Conservation (phyloP, 2,888 invertebrate species). For the Epinotia brunnichana region DNA sequence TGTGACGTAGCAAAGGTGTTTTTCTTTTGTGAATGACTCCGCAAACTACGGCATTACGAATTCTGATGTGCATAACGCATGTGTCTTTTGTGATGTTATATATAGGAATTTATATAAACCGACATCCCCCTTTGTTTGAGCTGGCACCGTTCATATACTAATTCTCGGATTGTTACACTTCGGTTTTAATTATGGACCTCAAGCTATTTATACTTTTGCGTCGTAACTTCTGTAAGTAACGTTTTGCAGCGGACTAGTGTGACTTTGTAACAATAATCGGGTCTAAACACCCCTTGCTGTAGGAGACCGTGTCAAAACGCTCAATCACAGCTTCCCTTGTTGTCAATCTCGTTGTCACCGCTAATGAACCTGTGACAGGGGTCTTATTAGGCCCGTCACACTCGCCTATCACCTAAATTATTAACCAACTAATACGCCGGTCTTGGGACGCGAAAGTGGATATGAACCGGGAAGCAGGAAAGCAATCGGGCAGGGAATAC, state of each 20-base stretch:
- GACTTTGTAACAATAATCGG: background rate
- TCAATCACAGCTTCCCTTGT: conserved; percentile 24
- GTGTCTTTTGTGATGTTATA: background rate
- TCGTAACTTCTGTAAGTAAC: background rate
- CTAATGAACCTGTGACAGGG: conserved; percentile 42
- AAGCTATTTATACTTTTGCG: background rate
- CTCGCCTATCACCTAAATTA: conserved; percentile 31
- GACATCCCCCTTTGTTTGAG: too few relatives aligned
- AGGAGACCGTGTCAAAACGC: conserved; percentile 5
- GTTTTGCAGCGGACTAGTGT: background rate
- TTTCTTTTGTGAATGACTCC: conserved; percentile 11
- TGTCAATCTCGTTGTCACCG: conserved; percentile 33
- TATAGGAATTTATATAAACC: too few relatives aligned
- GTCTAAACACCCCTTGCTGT: background rate
- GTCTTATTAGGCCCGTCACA: conserved; percentile 33
- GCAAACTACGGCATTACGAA: background rate
- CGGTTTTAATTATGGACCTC: background rate
- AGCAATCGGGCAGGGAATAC: too few relatives aligned
- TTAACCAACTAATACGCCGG: conserved; percentile 15
- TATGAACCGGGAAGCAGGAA: too few relatives aligned
- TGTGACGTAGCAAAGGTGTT: conserved; percentile 11
- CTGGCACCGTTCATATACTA: background rate
- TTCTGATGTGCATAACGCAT: background rate
- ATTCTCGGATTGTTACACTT: background rate
- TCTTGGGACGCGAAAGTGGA: too few relatives aligned